Evolutionary conservation across 2,888 invertebrate species (phyloP).

Genomic region (Diabrotica balteata): DNA sequence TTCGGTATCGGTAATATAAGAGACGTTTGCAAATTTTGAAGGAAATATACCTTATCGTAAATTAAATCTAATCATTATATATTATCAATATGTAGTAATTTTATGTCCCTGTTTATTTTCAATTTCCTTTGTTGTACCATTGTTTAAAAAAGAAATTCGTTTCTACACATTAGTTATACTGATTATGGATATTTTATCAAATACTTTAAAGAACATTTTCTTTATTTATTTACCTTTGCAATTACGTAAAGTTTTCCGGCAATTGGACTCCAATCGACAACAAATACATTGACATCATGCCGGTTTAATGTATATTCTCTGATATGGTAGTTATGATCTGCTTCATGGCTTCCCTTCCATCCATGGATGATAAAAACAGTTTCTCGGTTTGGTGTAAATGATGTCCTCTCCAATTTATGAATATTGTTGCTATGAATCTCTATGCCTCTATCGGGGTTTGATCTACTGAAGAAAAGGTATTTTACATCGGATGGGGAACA

Average conservation of each 20-base stretch:
- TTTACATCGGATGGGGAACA: slow-evolving; percentile 38
- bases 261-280: slow-evolving; percentile 51
- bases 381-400: slow-evolving; percentile 18
- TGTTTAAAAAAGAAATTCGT: no score
- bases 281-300: slow-evolving; percentile 50
- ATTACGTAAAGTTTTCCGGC: slow-evolving; percentile 35
- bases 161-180: no score
- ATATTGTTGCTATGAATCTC: background rate
- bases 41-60: no score
- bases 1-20: no score
- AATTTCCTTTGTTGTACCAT: no score
- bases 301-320: slow-evolving; percentile 40
- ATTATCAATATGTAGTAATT: no score
- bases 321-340: slow-evolving; percentile 42
- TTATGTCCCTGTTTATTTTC: no score
- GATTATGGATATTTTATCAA: no score
- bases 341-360: slow-evolving; percentile 45
- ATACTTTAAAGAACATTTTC: no score
- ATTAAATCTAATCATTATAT: no score
- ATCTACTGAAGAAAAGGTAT: slow-evolving; percentile 44
- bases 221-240: slow-evolving; percentile 22
- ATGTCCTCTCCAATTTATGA: background rate
- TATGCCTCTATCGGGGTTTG: slow-evolving; percentile 24
- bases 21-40: no score
- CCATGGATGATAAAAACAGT: slow-evolving; percentile 51